Evolutionary conservation across 2,888 invertebrate genomes (phyloP), one percentile per base, ranked within the genome.

Genomic region (Apotomis betuletana): DNA sequence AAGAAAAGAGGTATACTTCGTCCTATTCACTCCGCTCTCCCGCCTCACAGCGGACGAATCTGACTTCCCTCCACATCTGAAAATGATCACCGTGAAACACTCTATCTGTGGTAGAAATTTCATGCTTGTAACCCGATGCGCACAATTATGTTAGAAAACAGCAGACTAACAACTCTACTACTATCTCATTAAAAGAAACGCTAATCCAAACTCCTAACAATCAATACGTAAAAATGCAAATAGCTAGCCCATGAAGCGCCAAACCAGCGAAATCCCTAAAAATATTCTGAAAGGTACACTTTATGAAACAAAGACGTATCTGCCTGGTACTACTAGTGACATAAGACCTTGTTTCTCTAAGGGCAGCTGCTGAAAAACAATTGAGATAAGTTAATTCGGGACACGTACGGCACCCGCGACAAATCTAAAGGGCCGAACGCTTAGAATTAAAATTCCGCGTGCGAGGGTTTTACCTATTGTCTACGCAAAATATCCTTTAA

Each of bases 401-500:
- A 82, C 85, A 75, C 77, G 80, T 81, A 81, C 80, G 81, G 80
- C 79, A 80, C 82, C 79, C 80, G 77, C 86, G 84, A 86, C 85
- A 88, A 90, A 90, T 89, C 88, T 86, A 88, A 89, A 88, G 81
- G 85, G 82, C 77, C 83, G 82, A 86, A 85, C 85, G 84, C 81
- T 87, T 85, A 81, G 85, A 87, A 90, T 91, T 90, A 88, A 91
- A 90, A 91, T 91, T 91, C 90, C 79, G 86, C 83, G 85, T 85
- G 86, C 89, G 85, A 81, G 79, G 80, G 85, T 83, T 88, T 87
- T 87, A 88, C 87, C 87, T 88, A 89, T 90, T 90, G 90, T 91
- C 88, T 88, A 85, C 87, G 87, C 87, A 88, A 89, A 90, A 90
- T 88, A 88, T 87, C 86, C 87, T 87, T 85, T 90, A 90, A 90